Evolutionary conservation across 2,113 vertebrate species (phyloP), one percentile per base, ranked within the genome.

Genomic region (Catagonus wagneri): DNA sequence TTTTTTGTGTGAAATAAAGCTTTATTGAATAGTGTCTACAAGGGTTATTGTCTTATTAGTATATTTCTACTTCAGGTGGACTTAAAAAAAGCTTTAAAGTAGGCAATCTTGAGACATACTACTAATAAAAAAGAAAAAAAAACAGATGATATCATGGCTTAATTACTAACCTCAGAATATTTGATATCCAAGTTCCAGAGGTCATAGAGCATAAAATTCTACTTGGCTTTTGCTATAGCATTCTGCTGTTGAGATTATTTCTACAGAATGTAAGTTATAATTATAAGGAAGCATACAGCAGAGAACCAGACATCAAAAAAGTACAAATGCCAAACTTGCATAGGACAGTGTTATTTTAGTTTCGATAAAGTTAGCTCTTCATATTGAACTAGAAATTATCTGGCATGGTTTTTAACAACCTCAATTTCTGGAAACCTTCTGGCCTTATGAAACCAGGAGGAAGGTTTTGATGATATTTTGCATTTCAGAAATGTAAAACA

Each of bases 351-450:
- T 34, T 76, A 66, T 81, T 95, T 95, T 90, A n/a, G 44, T 83
- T 92, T 83, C 19, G 6, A 66, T 52, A 87, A 89, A 39, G 54
- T 76, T 86, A 71, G 13, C 44, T 90, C 13, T 56, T 60, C 66
- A 68, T 85, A 89, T 63, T 63, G 96, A 92, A 94, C 6, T 54
- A 20, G 87, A 95, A 89, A 63, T 78, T 58, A 69, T 80, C 50
- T 90, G 69, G 60, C 2, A 1, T 88, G 32, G 71, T 75, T 93
- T 95, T 69, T 76, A 88, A 58, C 52, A 84, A 54, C 39, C 6
- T 92, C 22, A 65, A 7, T 88, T 95, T 97, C 81, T 90, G 78
- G 76, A 92, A 97, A 87, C 22, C 61, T 27, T 20, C 54, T 83
- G n/a, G 63, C 25, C 17, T 96, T 84, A 54, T 65, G 92, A 72